A percentile compares a stretch with the other conserved stretches of the same genome.
Conservation (phyloP, 2,888 invertebrate genomes). For the Dynastes grantii region DNA sequence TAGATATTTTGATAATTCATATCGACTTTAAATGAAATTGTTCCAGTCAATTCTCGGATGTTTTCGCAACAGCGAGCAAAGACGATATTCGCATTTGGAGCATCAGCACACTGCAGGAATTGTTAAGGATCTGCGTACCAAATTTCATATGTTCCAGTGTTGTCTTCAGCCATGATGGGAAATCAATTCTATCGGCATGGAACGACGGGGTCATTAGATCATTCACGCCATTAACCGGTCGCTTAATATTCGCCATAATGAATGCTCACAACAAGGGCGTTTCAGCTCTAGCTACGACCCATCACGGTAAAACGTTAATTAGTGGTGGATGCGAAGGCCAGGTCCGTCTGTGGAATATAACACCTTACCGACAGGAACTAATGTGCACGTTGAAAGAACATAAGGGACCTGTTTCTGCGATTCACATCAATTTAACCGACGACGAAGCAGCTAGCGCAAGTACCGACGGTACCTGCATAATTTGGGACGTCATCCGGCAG, state of each 20-base stretch:
- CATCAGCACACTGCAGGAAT: conserved; percentile 81
- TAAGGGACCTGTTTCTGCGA: conserved; percentile 88
- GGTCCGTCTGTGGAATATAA: conserved; percentile 86
- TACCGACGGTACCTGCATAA: conserved; percentile 93
- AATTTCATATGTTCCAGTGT: conserved; percentile 90
- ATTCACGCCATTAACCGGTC: conserved; percentile 87
- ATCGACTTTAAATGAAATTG: too few relatives aligned
- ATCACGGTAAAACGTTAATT: conserved; percentile 80
- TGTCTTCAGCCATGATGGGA: conserved; percentile 85
- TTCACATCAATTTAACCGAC: conserved; percentile 84
- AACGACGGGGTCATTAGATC: conserved; percentile 87
- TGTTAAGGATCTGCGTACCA: conserved; percentile 87
- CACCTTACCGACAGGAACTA: conserved; percentile 78
- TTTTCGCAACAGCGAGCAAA: conserved; percentile 90
- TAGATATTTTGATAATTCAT: background rate
- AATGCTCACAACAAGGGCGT: conserved; percentile 92
- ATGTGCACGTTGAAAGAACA: conserved; percentile 90
- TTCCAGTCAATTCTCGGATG: conserved; percentile 82
- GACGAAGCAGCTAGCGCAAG: conserved; percentile 91
- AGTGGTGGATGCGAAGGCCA: conserved; percentile 96
- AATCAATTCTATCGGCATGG: conserved; percentile 87
- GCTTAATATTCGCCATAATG: conserved; percentile 85
- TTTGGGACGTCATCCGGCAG: conserved; percentile 88
- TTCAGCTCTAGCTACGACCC: conserved; percentile 85
- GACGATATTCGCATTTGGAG: conserved; percentile 93